These are phyloP conservation scores for Malachius bipustulatus DNA, from an alignment of 2,888 invertebrate species.

Conservation along the genomic window DNA sequence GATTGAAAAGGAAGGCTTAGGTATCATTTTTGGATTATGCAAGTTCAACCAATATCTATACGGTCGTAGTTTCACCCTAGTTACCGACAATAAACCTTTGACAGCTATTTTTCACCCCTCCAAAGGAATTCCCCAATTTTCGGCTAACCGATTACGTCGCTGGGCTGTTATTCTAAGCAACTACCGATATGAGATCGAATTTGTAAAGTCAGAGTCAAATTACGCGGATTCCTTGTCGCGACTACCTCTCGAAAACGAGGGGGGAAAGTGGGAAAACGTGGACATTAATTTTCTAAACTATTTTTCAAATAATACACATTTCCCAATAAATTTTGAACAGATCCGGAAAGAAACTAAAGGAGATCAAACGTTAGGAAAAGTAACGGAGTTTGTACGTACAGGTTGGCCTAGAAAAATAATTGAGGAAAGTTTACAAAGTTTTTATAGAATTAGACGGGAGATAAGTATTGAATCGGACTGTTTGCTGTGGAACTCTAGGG, in stretches of 20 bases:
- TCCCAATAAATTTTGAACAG: constrained; percentile 5
- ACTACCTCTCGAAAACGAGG: not conserved
- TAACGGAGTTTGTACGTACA: not conserved
- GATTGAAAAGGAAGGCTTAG: no score
- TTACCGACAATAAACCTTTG: not conserved
- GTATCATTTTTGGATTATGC: no score
- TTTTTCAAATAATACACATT: not conserved
- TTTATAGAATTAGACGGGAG: constrained; percentile 7
- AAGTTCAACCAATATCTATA: no score
- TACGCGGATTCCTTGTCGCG: constrained; percentile 15
- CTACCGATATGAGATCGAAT: constrained; percentile 1
- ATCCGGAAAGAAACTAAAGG: not conserved
- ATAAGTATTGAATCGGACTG: constrained; percentile 14
- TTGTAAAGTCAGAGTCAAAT: constrained; percentile 3
- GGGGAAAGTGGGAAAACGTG: not conserved
- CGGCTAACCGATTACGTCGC: constrained; percentile 4
- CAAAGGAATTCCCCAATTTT: not conserved
- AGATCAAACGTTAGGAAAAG: constrained; percentile 7
- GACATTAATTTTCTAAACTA: constrained; percentile 2
- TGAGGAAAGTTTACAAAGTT: constrained; percentile 7
- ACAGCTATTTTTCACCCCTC: not conserved
- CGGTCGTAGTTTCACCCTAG: no score
- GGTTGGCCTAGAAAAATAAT: constrained; percentile 8
- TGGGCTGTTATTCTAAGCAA: constrained; percentile 6
- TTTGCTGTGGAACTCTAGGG: constrained; percentile 17